Conservation (phyloP, 2,113 vertebrate species). For the Caranx melampygus region DNA sequence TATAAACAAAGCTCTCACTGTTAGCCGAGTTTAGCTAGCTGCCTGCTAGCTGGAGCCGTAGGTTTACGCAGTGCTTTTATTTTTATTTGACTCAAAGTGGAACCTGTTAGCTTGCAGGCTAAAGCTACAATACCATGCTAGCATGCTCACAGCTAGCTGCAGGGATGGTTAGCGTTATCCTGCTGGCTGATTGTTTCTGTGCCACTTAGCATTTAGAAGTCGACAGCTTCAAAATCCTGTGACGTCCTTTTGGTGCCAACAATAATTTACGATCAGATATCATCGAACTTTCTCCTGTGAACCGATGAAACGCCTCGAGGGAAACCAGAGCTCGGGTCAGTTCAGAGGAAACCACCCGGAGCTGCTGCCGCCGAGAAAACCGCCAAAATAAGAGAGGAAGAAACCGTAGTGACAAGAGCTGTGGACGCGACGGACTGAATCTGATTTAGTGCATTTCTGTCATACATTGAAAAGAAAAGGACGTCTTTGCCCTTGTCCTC, state of each 20-base stretch:
- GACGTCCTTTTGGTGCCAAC: background rate
- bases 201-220: too few relatives aligned
- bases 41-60: background rate
- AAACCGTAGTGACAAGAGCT: background rate
- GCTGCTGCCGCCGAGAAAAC: background rate
- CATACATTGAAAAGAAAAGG: slow-evolving; percentile 60
- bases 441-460: slow-evolving; percentile 72
- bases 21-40: slow-evolving; percentile 6
- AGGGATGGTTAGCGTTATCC: too few relatives aligned
- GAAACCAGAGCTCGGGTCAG: background rate
- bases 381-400: background rate
- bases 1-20: too few relatives aligned
- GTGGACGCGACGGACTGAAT: slow-evolving; percentile 7
- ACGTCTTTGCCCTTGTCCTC: background rate
- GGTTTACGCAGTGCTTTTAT: too few relatives aligned
- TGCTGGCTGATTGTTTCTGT: too few relatives aligned
- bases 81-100: too few relatives aligned
- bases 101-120: too few relatives aligned
- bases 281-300: background rate
- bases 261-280: background rate
- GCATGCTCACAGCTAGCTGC: too few relatives aligned
- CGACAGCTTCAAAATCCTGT: background rate
- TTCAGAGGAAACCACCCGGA: background rate
- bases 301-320: background rate
- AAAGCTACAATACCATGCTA: too few relatives aligned